Evolutionary conservation across 2,797 vertebrate species (phyloP).

Genomic region (Labroides dimidiatus): DNA sequence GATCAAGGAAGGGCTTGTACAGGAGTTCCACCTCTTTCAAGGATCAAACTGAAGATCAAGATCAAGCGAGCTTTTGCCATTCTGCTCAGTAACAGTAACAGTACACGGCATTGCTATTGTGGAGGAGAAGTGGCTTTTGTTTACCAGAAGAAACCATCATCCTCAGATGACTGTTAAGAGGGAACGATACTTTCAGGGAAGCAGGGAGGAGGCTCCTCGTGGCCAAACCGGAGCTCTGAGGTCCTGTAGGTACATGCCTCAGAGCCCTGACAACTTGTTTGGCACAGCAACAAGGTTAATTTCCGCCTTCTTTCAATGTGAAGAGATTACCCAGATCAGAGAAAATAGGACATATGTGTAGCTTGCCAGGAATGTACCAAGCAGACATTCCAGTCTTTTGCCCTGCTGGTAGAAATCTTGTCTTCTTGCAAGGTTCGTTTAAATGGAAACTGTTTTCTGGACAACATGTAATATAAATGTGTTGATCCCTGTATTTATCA

Average conservation of each 20-base stretch:
- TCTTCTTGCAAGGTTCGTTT: conserved; percentile 4
- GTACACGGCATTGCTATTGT: neutral
- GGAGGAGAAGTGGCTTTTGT: neutral
- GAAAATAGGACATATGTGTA: conserved; percentile 58
- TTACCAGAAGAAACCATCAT: conserved; percentile 25
- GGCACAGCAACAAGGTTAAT: conserved; percentile 57
- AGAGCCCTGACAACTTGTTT: conserved; percentile 68
- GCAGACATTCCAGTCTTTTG: conserved; percentile 45
- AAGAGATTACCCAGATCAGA: conserved; percentile 59
- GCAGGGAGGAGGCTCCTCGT: conserved; percentile 56
- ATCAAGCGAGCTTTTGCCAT: too few relatives aligned
- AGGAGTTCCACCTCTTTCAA: too few relatives aligned
- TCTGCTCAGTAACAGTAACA: too few relatives aligned
- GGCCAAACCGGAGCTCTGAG: conserved; percentile 49
- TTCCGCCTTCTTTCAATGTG: conserved; percentile 52
- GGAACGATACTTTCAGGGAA: conserved; percentile 56
- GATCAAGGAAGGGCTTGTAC: too few relatives aligned
- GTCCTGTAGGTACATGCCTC: conserved; percentile 69
- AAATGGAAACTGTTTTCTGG: neutral
- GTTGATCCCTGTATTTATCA: neutral
- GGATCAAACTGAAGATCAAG: too few relatives aligned
- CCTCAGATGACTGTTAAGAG: conserved; percentile 36
- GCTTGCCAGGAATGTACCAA: conserved; percentile 55
- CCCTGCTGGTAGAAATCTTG: neutral
- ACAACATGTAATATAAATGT: neutral